A percentile compares a stretch with the other conserved stretches of the same genome.
These are phyloP conservation scores for Oreochromis grahami DNA, from an alignment of 2,797 vertebrate genomes.

Conservation along the genomic window DNA sequence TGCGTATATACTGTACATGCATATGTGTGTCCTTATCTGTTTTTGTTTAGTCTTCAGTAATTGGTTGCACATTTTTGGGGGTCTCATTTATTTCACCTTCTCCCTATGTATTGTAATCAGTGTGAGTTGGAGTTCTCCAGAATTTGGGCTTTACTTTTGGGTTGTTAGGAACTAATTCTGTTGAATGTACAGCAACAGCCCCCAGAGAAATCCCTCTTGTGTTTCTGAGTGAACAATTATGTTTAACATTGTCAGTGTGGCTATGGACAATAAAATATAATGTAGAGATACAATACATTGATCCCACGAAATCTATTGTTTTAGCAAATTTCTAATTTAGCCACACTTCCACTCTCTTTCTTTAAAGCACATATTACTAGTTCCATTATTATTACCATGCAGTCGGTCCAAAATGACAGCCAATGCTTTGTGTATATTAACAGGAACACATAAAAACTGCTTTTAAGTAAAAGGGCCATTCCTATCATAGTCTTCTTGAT, in stretches of 20 bases:
- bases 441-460: not conserved
- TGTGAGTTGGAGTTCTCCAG: not conserved
- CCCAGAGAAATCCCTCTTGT: not conserved
- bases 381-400: not conserved
- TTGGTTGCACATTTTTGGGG: not conserved
- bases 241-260: not conserved
- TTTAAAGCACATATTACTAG: not conserved
- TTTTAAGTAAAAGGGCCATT: not conserved
- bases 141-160: not conserved
- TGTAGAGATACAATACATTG: not conserved
- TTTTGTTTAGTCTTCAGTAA: not conserved
- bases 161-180: not conserved
- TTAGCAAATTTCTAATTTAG: not conserved
- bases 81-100: not conserved
- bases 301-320: not conserved
- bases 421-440: not conserved
- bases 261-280: not conserved
- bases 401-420: not conserved
- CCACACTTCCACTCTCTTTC: not conserved
- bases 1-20: not conserved
- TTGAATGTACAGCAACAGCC: not conserved
- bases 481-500: not conserved
- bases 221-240: not conserved
- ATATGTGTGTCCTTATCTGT: not conserved
- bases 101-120: not conserved